Conservation (phyloP, 2,113 vertebrate genomes). For the Tragelaphus buxtoni region DNA sequence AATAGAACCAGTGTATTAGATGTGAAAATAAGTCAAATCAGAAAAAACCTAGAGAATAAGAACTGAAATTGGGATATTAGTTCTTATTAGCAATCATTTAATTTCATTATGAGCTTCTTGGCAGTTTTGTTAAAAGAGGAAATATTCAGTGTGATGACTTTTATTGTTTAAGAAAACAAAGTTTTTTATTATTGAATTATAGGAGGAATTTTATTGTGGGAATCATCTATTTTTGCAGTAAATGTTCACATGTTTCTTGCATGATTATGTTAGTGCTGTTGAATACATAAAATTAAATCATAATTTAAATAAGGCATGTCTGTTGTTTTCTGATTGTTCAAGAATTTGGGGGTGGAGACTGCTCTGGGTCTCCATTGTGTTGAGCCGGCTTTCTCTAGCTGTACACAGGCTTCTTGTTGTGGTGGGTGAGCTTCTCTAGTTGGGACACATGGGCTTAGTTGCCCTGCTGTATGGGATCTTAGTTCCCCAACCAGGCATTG, state of each 20-base stretch:
- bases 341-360: background rate
- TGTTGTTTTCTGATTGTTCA: background rate
- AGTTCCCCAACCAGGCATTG: background rate
- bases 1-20: background rate
- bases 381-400: background rate
- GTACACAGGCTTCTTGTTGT: background rate
- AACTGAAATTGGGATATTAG: background rate
- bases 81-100: slow-evolving; percentile 22
- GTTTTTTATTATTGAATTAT: background rate
- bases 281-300: background rate
- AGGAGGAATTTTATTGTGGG: background rate
- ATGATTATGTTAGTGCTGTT: background rate
- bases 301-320: background rate
- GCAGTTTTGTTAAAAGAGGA: background rate
- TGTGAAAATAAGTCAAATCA: background rate
- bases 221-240: background rate
- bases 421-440: background rate
- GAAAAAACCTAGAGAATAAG: background rate
- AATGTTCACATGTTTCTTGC: background rate
- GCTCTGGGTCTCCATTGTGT: background rate
- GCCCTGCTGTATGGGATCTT: background rate
- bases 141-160: background rate
- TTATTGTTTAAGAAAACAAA: background rate
- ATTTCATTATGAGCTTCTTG: background rate
- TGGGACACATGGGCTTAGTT: background rate